These are phyloP conservation scores for Blastobasis lacticolella DNA, from an alignment of 2,888 invertebrate genomes.

Conservation along the genomic window DNA sequence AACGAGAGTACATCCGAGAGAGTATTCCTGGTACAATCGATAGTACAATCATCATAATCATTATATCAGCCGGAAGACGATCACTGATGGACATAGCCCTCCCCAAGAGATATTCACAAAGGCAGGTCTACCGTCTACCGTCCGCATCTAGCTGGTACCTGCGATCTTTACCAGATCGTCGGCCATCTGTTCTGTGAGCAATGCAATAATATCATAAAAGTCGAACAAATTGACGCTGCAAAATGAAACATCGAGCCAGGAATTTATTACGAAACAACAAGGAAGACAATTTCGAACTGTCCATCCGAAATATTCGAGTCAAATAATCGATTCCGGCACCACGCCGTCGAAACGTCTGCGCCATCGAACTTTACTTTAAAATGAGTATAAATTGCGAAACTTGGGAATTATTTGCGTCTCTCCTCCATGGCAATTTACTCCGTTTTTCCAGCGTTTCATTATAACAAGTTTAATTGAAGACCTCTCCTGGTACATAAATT, in stretches of 20 bases:
- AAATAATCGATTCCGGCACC: slow-evolving; percentile 41
- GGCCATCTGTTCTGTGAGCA: neutral
- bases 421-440: slow-evolving; percentile 50
- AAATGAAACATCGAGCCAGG: slow-evolving; percentile 12
- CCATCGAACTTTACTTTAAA: slow-evolving; percentile 53
- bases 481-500: slow-evolving; percentile 66
- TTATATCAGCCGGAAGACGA: no score
- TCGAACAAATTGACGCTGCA: slow-evolving; percentile 12
- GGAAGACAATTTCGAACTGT: slow-evolving; percentile 21
- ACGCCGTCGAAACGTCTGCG: slow-evolving; percentile 36
- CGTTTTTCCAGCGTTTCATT: slow-evolving; percentile 63
- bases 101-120: no score
- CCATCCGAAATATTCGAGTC: slow-evolving; percentile 24
- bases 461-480: slow-evolving; percentile 70
- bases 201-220: slow-evolving; percentile 4
- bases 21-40: no score
- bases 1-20: no score
- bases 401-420: slow-evolving; percentile 61
- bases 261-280: slow-evolving; percentile 15
- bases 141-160: no score
- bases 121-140: no score
- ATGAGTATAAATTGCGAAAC: slow-evolving; percentile 64
- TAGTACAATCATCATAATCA: no score
- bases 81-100: no score
- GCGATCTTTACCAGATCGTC: no score